Base-by-base conservation (phyloP, 53 echinoderm and acorn worm species). In the Patiria pectinifera region DNA sequence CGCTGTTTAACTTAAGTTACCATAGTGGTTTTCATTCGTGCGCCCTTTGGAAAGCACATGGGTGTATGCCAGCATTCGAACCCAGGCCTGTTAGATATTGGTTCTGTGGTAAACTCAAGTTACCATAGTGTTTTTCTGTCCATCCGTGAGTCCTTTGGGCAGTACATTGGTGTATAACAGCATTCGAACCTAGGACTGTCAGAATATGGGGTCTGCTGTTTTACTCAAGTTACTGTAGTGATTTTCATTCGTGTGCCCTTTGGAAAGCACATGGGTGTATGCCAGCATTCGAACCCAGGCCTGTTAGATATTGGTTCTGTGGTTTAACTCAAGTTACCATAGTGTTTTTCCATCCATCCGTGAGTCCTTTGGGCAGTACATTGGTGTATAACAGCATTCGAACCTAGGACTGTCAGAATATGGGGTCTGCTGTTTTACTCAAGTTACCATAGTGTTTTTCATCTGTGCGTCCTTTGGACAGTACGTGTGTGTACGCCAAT, bases 21-120 rank as follows among this genome's bases (percentile, higher is more conserved):
- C 99, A 92, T 99, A 99, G 80, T 99, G 94, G 24, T 97, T 91
- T 48, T 97, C 97, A 75, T 97, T 88, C 24, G 99, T 97, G 53
- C 95, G 88, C 49, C 99, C 99, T 88, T 94, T 96, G 14, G 99
- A 92, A 76, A 99, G 62, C 14, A 95, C 92, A 71, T 99, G 99
- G 19, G 99, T 96, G 90, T 99, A 99, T 8, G 77, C 92, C 43
- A 99, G 90, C 97, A 99, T 49, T 49, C 49, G 49, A 49, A 49
- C 49, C 3, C 6, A 3, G 49, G 49, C 6, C 49, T 49, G 49
- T 49, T 6, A 49, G 49, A 49, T 49, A 6, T 49, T 3, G 49
- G 49, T 49, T 49, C 49, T 49, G 49, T 49, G 3, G 3, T 49
- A 49, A n/a, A n/a, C 49, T 49, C 49, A 49, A 49, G 49, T 49